Percentiles rank a stretch among this genome's conserved stretches.
Evolutionary conservation across 2,797 vertebrate species (phyloP).

Genomic region (Melopsittacus undulatus): DNA sequence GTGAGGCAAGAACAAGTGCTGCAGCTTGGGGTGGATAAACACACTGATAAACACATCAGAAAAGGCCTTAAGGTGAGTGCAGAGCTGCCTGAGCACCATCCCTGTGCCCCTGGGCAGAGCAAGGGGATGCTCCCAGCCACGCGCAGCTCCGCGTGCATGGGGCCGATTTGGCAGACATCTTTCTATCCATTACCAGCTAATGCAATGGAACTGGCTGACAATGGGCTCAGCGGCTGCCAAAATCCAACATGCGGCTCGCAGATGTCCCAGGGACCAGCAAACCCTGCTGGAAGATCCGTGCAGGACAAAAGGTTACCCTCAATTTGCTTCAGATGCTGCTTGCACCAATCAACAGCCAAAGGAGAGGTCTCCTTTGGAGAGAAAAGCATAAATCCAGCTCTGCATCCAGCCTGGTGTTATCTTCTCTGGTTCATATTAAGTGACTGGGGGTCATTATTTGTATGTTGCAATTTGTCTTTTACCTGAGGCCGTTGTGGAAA

Average conservation of each 20-base stretch:
- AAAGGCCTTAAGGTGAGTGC: accelerated
- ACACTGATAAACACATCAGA: accelerated
- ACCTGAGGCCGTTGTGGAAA: conserved; percentile 33
- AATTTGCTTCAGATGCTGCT: conserved; percentile 70
- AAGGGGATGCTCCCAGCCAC: not conserved
- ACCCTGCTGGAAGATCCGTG: conserved; percentile 44
- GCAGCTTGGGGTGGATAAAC: not conserved
- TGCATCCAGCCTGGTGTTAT: not conserved
- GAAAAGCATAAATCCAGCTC: conserved; percentile 46
- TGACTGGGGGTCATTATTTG: conserved; percentile 10
- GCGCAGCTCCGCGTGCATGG: not conserved
- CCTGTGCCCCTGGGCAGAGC: accelerated
- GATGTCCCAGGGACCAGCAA: conserved; percentile 63
- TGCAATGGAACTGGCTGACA: conserved; percentile 66
- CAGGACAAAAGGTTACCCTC: conserved; percentile 49
- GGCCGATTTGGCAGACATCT: not conserved
- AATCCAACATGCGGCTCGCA: conserved; percentile 69
- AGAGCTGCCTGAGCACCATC: accelerated
- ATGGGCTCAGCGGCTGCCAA: conserved; percentile 55
- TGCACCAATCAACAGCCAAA: not conserved
- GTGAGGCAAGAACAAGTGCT: not conserved
- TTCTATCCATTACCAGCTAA: conserved; percentile 35
- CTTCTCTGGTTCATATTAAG: conserved; percentile 71
- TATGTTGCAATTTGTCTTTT: conserved; percentile 38
- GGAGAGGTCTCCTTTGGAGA: conserved; percentile 25